These are phyloP conservation scores for Anticlea derivata DNA, from an alignment of 2,888 invertebrate genomes.

Conservation along the genomic window DNA sequence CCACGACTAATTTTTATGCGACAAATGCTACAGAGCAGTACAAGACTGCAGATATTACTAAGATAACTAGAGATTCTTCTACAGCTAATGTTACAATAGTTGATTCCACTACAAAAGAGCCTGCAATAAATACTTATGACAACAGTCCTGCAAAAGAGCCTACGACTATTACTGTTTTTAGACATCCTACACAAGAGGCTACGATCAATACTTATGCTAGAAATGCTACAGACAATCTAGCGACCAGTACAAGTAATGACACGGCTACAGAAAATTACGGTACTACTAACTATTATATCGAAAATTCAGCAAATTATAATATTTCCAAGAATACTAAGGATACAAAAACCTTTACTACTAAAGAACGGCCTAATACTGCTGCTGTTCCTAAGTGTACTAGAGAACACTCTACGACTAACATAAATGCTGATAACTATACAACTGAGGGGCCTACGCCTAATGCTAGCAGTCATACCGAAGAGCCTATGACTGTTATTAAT, in stretches of 20 bases:
- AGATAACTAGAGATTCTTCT: too few species aligned
- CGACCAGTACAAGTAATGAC: too few species aligned
- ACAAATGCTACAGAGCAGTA: too few species aligned
- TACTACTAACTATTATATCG: too few species aligned
- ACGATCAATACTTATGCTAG: neutral
- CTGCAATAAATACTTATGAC: too few species aligned
- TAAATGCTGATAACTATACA: neutral
- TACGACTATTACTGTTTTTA: neutral
- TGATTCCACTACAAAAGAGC: neutral
- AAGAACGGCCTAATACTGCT: neutral
- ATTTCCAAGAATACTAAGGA: too few species aligned
- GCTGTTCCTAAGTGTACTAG: neutral
- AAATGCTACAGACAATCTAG: too few species aligned
- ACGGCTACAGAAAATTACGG: too few species aligned
- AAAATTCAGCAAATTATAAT: too few species aligned
- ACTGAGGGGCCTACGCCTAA: neutral
- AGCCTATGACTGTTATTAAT: neutral
- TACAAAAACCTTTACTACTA: too few species aligned
- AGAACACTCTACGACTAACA: neutral
- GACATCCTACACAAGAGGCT: neutral
- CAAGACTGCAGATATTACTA: too few species aligned
- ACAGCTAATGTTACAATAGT: neutral
- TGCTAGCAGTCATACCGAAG: neutral
- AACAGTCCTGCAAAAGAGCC: neutral
- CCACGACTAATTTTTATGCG: too few species aligned